These are phyloP conservation scores for Phycodurus eques DNA, from an alignment of 2,113 vertebrate species.

Conservation along the genomic window DNA sequence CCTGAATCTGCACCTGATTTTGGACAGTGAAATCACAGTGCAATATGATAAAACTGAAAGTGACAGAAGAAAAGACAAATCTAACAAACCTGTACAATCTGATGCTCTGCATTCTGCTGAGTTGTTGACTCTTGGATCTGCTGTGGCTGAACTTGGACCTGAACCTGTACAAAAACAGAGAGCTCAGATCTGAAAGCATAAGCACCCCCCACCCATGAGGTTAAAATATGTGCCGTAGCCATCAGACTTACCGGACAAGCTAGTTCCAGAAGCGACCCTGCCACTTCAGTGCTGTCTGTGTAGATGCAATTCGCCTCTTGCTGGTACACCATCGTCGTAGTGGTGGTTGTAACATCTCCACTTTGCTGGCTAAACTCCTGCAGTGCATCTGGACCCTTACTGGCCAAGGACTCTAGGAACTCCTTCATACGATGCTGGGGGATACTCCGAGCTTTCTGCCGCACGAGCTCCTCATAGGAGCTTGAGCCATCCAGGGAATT, in stretches of 20 bases:
- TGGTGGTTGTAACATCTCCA: slow-evolving; percentile 64
- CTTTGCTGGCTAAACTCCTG: slow-evolving; percentile 94
- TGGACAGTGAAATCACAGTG: not conserved
- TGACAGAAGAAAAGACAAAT: not conserved
- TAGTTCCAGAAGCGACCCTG: slow-evolving; percentile 94
- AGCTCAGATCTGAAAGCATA: not conserved
- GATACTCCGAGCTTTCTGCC: slow-evolving; percentile 92
- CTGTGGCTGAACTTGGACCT: slow-evolving; percentile 65
- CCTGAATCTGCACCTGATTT: slow-evolving; percentile 88
- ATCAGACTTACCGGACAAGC: slow-evolving; percentile 86
- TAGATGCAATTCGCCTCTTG: slow-evolving; percentile 96
- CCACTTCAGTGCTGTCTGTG: slow-evolving; percentile 98
- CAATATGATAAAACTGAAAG: not conserved
- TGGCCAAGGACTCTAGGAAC: slow-evolving; percentile 94
- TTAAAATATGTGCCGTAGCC: not conserved
- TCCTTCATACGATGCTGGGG: slow-evolving; percentile 99
- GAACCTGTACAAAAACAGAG: slow-evolving; percentile 53
- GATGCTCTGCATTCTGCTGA: slow-evolving; percentile 87
- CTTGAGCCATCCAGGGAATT: slow-evolving; percentile 66
- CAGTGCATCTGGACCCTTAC: slow-evolving; percentile 92
- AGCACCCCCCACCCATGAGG: no score
- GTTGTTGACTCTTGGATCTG: slow-evolving; percentile 71
- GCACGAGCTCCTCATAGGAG: slow-evolving; percentile 98
- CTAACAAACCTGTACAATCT: slow-evolving; percentile 84
- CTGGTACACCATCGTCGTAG: slow-evolving; percentile 94